Evolutionary conservation across 2,797 vertebrate genomes (phyloP), one percentile per base, ranked within the genome.

Genomic region (Myotis daubentonii): DNA sequence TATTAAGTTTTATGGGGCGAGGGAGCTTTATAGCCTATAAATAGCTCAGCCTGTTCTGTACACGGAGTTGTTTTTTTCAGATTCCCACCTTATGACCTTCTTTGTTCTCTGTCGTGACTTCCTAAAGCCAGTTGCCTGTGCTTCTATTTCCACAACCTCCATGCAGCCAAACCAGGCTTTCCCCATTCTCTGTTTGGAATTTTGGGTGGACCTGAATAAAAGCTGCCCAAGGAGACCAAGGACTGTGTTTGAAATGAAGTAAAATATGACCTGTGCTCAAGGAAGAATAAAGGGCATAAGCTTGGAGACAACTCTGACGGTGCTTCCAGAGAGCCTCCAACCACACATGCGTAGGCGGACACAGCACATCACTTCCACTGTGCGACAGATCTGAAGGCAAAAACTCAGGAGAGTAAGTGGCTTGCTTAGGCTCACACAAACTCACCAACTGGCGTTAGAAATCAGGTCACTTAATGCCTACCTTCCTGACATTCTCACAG

Each of bases 1-100:
- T 94, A 62, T 93, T 94, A 89, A 93, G 13, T 89, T 96, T 95
- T 96, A 97, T 22, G 44, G 38, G 49, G 25, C 47, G 38, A 89
- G 19, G 51, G 83, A 74, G 83, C 74, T 97, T 96, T 89, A 96
- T 47, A 55, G 62, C 10, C 87, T 75, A 57, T 91, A 89, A 96
- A 75, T 75, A 95, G 87, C 83, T 53, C 60, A 4, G 51, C 51
- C 51, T 88, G 22, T 71, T 90, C 86, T 83, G 82, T 71, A 80
- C 57, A 47, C 17, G 49, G 86, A 94, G 65, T 49, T 86, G 79
- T 38, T 82, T 66, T 82, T 83, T 90, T 41, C 71, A 84, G 71
- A 83, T 70, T 94, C 76, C 76, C 33, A 20, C 47, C 19, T 70
- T 84, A 65, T 78, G 89, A 85, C 17, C 81, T 74, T 71, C 72